These are phyloP conservation scores for Microctonus brassicae DNA, from an alignment of 2,888 invertebrate genomes.

Conservation along the genomic window DNA sequence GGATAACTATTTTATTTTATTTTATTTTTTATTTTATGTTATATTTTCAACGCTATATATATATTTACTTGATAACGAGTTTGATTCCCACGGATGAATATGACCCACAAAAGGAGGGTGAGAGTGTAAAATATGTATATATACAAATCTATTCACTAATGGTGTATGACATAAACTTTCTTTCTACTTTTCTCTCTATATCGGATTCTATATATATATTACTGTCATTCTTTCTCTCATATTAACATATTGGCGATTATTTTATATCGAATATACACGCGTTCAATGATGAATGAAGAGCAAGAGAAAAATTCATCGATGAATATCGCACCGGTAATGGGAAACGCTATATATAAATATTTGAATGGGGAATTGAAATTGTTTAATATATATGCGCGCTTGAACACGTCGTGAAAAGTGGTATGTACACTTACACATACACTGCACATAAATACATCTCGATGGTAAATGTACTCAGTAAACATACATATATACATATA, in stretches of 20 bases:
- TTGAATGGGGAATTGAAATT: slow-evolving; percentile 7
- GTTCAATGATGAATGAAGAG: slow-evolving; percentile 9
- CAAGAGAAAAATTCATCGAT: slow-evolving; percentile 36
- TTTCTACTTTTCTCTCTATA: not conserved
- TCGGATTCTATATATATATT: too few relatives aligned
- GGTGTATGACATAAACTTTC: not conserved
- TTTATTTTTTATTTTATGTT: not conserved
- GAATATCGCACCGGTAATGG: slow-evolving; percentile 43
- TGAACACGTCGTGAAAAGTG: slow-evolving; percentile 11
- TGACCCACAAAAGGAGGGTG: not conserved
- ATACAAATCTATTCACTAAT: not conserved
- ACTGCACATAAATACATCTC: not conserved
- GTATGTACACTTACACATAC: not conserved
- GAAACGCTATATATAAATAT: slow-evolving; percentile 23
- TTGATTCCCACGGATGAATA: slow-evolving; percentile 33
- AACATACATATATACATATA: slow-evolving; percentile 21
- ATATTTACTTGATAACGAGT: slow-evolving; percentile 31
- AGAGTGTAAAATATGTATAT: not conserved
- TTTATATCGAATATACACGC: not conserved
- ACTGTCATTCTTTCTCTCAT: too few relatives aligned
- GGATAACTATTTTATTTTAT: not conserved
- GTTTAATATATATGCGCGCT: not conserved
- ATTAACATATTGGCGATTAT: not conserved
- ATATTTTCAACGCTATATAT: slow-evolving; percentile 2
- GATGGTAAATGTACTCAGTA: not conserved